Percentiles rank a stretch among this genome's conserved stretches.
These are phyloP conservation scores for Drosophila melanosoma DNA, from an alignment of 2,888 invertebrate genomes.

Conservation along the genomic window DNA sequence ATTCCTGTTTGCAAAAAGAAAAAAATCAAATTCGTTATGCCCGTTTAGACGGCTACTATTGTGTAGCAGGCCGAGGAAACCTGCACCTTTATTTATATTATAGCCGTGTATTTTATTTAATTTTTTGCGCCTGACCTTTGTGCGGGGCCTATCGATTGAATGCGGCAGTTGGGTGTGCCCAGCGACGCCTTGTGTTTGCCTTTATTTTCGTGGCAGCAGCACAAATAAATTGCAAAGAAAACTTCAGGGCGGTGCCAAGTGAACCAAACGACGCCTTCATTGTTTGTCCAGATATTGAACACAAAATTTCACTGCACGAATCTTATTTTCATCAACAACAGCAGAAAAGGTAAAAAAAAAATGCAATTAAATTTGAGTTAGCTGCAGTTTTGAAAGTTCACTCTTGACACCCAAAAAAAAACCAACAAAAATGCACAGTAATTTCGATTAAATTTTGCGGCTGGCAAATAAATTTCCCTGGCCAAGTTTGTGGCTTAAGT, in stretches of 20 bases:
- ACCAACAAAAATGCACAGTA: slow-evolving; percentile 8
- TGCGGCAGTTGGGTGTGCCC: slow-evolving; percentile 69
- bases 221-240: slow-evolving; percentile 40
- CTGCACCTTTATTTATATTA: slow-evolving; percentile 68
- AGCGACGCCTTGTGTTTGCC: slow-evolving; percentile 72
- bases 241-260: slow-evolving; percentile 48
- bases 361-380: slow-evolving; percentile 38
- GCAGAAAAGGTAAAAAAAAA: slow-evolving; percentile 6
- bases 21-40: slow-evolving; percentile 42
- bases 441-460: slow-evolving; percentile 30
- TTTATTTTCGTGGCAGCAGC: slow-evolving; percentile 57
- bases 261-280: slow-evolving; percentile 17
- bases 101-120: slow-evolving; percentile 39
- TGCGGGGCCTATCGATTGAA: slow-evolving; percentile 60
- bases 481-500: slow-evolving; percentile 50
- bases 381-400: slow-evolving; percentile 45
- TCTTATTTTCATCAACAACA: slow-evolving; percentile 22
- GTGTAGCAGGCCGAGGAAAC: slow-evolving; percentile 33
- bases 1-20: slow-evolving; percentile 40
- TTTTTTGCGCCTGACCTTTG: slow-evolving; percentile 69
- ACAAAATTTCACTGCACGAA: slow-evolving; percentile 67
- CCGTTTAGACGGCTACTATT: slow-evolving; percentile 45
- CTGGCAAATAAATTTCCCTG: slow-evolving; percentile 39
- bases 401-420: slow-evolving; percentile 15
- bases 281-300: slow-evolving; percentile 31